A percentile compares a stretch with the other conserved stretches of the same genome.
Conservation (phyloP, 2,113 vertebrate species). For the Gymnobelideus leadbeateri region DNA sequence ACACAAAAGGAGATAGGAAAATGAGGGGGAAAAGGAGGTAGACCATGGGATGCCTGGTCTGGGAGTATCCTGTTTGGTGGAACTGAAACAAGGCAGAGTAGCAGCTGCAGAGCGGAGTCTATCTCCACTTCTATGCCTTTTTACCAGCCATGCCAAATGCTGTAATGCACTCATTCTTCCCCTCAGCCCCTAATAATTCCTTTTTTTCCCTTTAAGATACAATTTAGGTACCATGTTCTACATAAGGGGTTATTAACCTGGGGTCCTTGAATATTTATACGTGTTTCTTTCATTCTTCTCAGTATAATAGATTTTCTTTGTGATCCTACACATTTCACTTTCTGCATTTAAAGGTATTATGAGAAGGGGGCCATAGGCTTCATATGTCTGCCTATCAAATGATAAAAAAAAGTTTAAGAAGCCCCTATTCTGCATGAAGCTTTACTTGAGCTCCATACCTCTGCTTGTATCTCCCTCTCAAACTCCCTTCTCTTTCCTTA, state of each 20-base stretch:
- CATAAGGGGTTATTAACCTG: background rate
- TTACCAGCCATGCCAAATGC: background rate
- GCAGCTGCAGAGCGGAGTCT: too few species aligned
- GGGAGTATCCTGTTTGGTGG: background rate
- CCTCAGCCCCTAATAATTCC: background rate
- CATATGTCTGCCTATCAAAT: background rate
- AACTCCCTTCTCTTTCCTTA: background rate
- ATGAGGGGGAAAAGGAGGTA: background rate
- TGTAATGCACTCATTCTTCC: background rate
- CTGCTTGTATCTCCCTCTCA: background rate
- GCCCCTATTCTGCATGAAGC: background rate
- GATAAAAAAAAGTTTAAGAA: background rate
- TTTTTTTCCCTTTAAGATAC: background rate
- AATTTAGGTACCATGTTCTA: background rate
- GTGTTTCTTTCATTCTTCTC: background rate
- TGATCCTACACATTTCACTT: background rate
- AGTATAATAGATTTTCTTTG: background rate
- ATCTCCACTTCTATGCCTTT: background rate
- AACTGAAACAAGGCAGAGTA: background rate
- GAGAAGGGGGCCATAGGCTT: background rate
- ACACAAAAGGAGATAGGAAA: background rate
- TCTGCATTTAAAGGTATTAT: background rate
- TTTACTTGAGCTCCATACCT: background rate
- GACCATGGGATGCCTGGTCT: background rate
- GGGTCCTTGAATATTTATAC: background rate